Conservation (phyloP, 2,113 vertebrate genomes). For the Microcebus griseorufus region DNA sequence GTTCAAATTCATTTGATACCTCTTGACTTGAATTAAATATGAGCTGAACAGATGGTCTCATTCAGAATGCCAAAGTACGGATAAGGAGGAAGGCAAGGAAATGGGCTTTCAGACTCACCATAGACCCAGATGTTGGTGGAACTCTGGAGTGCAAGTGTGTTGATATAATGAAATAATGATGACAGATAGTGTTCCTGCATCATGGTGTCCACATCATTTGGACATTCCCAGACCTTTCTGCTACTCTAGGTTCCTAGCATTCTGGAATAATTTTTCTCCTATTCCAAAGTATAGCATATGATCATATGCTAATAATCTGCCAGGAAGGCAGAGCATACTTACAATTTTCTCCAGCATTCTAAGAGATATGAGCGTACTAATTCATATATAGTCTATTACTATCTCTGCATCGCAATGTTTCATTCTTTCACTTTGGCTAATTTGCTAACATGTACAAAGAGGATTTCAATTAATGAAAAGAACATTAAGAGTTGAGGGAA, state of each 20-base stretch:
- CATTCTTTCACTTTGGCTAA: background rate
- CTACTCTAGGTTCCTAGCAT: background rate
- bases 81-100: background rate
- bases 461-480: background rate
- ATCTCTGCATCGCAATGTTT: background rate
- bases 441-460: background rate
- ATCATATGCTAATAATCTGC: background rate
- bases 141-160: background rate
- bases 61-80: background rate
- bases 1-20: background rate
- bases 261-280: background rate
- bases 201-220: background rate
- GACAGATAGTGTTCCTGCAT: background rate
- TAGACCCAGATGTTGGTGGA: background rate
- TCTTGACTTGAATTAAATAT: background rate
- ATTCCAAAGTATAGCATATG: background rate
- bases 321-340: background rate
- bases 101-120: background rate
- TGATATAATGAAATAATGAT: background rate
- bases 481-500: background rate
- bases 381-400: background rate
- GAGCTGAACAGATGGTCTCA: background rate
- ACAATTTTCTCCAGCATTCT: background rate
- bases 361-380: background rate
- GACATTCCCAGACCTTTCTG: background rate